These are phyloP conservation scores for Drosophila novamexicana DNA, from an alignment of 1,140 invertebrate genomes.

Conservation along the genomic window DNA sequence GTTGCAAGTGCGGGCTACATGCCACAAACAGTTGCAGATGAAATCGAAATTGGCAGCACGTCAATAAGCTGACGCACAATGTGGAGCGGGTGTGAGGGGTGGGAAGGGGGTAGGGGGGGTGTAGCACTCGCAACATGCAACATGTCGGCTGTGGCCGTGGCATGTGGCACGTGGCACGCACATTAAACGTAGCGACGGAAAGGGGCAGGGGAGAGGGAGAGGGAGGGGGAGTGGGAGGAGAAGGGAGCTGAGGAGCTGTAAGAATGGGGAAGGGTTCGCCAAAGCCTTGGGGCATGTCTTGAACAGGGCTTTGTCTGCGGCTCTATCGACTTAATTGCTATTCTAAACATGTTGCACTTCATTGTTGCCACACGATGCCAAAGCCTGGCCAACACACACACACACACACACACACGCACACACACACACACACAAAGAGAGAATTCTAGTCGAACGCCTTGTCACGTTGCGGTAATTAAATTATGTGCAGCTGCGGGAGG, in stretches of 20 bases:
- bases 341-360: constrained; percentile 76
- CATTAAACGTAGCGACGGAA: constrained; percentile 7
- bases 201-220: not conserved
- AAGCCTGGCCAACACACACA: constrained; percentile 17
- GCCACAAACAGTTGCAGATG: constrained; percentile 30
- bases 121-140: not conserved
- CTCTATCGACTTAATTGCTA: constrained; percentile 70
- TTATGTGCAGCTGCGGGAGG: constrained; percentile 61
- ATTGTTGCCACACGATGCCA: constrained; percentile 53
- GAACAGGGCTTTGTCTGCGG: constrained; percentile 28
- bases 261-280: not conserved
- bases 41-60: constrained; percentile 24
- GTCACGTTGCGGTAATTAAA: constrained; percentile 74
- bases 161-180: constrained; percentile 20
- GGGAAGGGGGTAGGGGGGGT: not conserved
- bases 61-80: constrained; percentile 18
- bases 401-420: not conserved
- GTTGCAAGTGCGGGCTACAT: constrained; percentile 1
- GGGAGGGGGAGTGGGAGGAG: not conserved
- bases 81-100: not conserved
- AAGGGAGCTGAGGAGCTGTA: not conserved
- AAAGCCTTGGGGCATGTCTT: constrained; percentile 7
- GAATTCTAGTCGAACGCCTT: constrained; percentile 31
- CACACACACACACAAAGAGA: not conserved
- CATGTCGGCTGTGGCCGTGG: constrained; percentile 21